phyloP scores from a whole-genome alignment of 2,797 vertebrate species.

The Vespertilio murinus region DNA sequence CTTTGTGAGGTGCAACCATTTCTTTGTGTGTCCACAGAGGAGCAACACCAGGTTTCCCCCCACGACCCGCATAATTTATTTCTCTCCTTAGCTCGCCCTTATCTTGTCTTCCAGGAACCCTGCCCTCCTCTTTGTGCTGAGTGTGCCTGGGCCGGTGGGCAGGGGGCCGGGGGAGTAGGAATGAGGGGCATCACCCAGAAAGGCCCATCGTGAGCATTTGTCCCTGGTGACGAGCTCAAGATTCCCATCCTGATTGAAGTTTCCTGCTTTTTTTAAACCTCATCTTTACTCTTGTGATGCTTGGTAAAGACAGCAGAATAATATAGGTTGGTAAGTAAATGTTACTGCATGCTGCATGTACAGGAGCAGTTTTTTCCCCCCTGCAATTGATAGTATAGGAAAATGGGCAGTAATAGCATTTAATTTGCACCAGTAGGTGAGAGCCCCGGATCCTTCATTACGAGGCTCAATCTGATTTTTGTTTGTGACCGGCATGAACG shows the following conservation, averaged over 20 bases:
- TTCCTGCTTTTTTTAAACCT: constrained; percentile 50
- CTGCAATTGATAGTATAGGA: background rate
- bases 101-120: constrained; percentile 59
- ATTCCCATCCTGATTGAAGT: constrained; percentile 23
- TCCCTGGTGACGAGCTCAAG: background rate
- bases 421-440: constrained; percentile 75
- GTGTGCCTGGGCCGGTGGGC: background rate
- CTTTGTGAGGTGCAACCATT: background rate
- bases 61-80: constrained; percentile 8
- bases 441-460: constrained; percentile 83
- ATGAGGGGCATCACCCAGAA: background rate
- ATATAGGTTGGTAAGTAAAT: constrained; percentile 44
- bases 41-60: background rate
- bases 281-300: constrained; percentile 52
- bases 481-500: constrained; percentile 92
- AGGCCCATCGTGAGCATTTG: constrained; percentile 36
- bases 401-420: constrained; percentile 61
- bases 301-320: constrained; percentile 51
- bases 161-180: background rate
- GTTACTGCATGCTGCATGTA: constrained; percentile 39
- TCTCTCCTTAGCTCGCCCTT: constrained; percentile 60
- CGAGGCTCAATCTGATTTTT: constrained; percentile 89
- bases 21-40: background rate
- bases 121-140: constrained; percentile 51
- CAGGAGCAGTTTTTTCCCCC: constrained; percentile 13